Percentiles rank a stretch among this genome's conserved stretches.
These are phyloP conservation scores for Empis livida DNA, from an alignment of 2,888 invertebrate genomes.

Conservation along the genomic window DNA sequence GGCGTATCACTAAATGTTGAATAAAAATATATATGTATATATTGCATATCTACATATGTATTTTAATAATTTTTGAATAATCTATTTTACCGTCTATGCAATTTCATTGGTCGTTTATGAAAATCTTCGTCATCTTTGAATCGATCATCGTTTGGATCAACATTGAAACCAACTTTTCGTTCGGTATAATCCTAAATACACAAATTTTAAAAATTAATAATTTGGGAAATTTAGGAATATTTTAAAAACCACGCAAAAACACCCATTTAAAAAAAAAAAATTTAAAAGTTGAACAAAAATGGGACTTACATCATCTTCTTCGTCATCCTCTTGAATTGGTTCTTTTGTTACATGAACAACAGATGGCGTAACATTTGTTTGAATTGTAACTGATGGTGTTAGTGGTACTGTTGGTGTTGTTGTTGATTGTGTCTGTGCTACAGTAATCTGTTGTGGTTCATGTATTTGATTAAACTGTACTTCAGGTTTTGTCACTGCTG, in stretches of 20 bases:
- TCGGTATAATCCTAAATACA: conserved; percentile 37
- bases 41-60: too few species aligned
- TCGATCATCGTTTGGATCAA: conserved; percentile 25
- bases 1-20: conserved; percentile 87
- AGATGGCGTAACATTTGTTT: not conserved
- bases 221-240: not conserved
- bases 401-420: not conserved
- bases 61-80: too few species aligned
- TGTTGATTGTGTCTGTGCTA: not conserved
- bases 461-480: conserved; percentile 13
- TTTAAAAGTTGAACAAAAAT: too few species aligned
- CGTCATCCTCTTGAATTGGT: conserved; percentile 41
- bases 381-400: not conserved
- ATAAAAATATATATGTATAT: not conserved
- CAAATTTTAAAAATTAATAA: not conserved
- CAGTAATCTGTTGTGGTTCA: conserved; percentile 5
- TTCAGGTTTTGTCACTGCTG: conserved; percentile 8
- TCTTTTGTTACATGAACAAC: not conserved
- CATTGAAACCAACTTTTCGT: conserved; percentile 51
- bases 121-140: conserved; percentile 30
- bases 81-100: conserved; percentile 30
- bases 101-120: conserved; percentile 33
- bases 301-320: conserved; percentile 44
- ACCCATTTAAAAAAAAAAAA: too few species aligned
- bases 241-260: not conserved